Evolutionary conservation across 2,888 invertebrate genomes (phyloP).

Genomic region (Tromatobia lineatoria): DNA sequence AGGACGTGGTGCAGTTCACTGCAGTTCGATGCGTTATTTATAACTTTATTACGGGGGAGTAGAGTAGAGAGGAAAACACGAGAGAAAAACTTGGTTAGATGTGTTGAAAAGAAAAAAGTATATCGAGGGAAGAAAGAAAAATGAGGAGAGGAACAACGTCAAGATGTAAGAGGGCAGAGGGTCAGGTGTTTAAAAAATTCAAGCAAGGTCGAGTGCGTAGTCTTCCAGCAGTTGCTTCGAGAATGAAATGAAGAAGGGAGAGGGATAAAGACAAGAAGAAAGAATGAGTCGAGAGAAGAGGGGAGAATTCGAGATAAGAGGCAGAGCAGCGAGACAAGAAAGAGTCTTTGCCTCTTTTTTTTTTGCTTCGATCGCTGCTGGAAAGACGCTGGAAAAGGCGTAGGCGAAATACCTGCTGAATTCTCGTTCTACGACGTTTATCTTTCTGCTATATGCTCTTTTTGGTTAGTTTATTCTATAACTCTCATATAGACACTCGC

Average conservation of each 20-base stretch:
- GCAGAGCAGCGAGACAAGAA: slow-evolving; percentile 23
- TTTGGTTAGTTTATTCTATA: background rate
- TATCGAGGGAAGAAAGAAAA: background rate
- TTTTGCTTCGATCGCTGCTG: slow-evolving; percentile 20
- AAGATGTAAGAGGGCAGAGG: slow-evolving; percentile 36
- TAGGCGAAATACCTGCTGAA: slow-evolving; percentile 29
- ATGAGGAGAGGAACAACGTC: slow-evolving; percentile 5
- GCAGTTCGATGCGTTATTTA: slow-evolving; percentile 75
- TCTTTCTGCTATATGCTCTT: background rate
- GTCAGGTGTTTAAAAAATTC: slow-evolving; percentile 59
- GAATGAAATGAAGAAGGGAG: slow-evolving; percentile 20
- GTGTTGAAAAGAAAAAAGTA: slow-evolving; percentile 12
- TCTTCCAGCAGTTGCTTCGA: slow-evolving; percentile 33
- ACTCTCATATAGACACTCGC: slow-evolving; percentile 16
- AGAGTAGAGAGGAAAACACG: slow-evolving; percentile 10
- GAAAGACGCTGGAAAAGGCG: slow-evolving; percentile 23
- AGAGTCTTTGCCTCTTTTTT: background rate
- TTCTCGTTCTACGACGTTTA: slow-evolving; percentile 19
- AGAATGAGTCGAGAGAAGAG: background rate
- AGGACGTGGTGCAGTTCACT: slow-evolving; percentile 63
- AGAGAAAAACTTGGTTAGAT: slow-evolving; percentile 20
- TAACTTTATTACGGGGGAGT: slow-evolving; percentile 73
- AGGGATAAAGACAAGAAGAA: slow-evolving; percentile 14
- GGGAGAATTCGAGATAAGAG: slow-evolving; percentile 31
- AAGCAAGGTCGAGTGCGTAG: slow-evolving; percentile 53